Evolutionary conservation across 2,797 vertebrate species (phyloP), one percentile per base, ranked within the genome.

Genomic region (Coregonus suidteri): DNA sequence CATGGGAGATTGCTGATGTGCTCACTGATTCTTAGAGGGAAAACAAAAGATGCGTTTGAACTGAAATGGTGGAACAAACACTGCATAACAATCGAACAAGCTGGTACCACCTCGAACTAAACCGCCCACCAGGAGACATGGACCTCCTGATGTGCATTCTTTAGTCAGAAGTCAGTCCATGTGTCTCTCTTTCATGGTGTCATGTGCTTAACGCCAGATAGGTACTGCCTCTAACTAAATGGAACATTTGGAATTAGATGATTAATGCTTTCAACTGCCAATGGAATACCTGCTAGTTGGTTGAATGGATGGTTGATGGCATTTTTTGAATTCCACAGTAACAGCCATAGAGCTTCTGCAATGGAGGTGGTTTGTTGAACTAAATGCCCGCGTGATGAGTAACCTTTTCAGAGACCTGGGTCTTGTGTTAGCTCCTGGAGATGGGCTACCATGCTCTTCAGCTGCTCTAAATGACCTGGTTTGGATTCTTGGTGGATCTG

Each of bases 221-320:
- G 72, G 77, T 54, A 3, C 31, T 79, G 74, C 85, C 73, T 78
- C 71, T 51, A 52, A 88, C 75, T 81, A 85, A 89, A 88, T 59
- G 75, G 77, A 87, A 76, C 79, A 86, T 68, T 35, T 15, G 30
- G 31, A 35, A 67, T 35, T 67, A 35, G 16, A 84, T 87, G 85
- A 90, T 91, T 88, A 86, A 82, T 73, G 84, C 83, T 87, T 85
- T 91, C 82, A 88, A 89, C 89, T 89, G 86, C 86, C 84, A 87
- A 30, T 13, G 51, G n/a, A 72, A 54, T 72, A 31, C 51, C 47
- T 34, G 71, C 71, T 72, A 25, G 4, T 53, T 47, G 69, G n/a
- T 41, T 51, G 37, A n/a, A 71, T 64, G 59, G 14, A 18, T 20
- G 69, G 41, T 51, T 71, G 41, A 20, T 67, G 34, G 5, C 34